These are phyloP conservation scores for Aphaenogaster floridana DNA, from an alignment of 1,140 invertebrate species.

Conservation along the genomic window DNA sequence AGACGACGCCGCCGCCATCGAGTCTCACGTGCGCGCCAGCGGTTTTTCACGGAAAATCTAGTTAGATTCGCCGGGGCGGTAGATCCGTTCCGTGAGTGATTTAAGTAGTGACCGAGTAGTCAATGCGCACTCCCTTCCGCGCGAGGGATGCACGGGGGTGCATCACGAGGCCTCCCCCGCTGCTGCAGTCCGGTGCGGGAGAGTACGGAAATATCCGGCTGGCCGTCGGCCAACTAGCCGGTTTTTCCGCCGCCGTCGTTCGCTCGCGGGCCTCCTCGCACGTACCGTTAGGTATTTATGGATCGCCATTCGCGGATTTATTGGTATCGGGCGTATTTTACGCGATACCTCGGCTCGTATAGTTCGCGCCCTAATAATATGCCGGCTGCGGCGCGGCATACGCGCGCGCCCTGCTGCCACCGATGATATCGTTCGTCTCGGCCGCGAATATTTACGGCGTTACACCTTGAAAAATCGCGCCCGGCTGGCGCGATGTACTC, in stretches of 20 bases:
- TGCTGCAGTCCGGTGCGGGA: slow-evolving; percentile 33
- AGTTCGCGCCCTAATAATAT: slow-evolving; percentile 62
- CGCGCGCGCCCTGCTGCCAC: slow-evolving; percentile 22
- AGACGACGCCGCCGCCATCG: slow-evolving; percentile 6
- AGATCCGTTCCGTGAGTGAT: slow-evolving; percentile 78
- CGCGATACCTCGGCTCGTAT: slow-evolving; percentile 59
- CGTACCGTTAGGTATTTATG: slow-evolving; percentile 80
- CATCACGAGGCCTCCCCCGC: slow-evolving; percentile 5
- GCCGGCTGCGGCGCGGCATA: slow-evolving; percentile 42
- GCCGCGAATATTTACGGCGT: slow-evolving; percentile 55
- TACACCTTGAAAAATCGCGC: slow-evolving; percentile 59
- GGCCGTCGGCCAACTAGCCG: slow-evolving; percentile 77
- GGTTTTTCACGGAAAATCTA: slow-evolving; percentile 53
- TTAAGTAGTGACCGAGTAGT: slow-evolving; percentile 81
- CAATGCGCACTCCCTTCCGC: slow-evolving; percentile 68
- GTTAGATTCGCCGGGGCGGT: slow-evolving; percentile 63
- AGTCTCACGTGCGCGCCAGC: slow-evolving; percentile 54
- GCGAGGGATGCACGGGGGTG: slow-evolving; percentile 18
- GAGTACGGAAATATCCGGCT: slow-evolving; percentile 80
- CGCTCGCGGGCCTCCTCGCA: slow-evolving; percentile 50
- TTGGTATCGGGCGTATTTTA: slow-evolving; percentile 77
- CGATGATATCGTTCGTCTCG: slow-evolving; percentile 55
- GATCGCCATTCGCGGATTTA: slow-evolving; percentile 80
- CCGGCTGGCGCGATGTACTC: slow-evolving; percentile 4
- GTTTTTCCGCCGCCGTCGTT: slow-evolving; percentile 47